Evolutionary conservation across 2,797 vertebrate species (phyloP).

Genomic region (Lophius americanus): DNA sequence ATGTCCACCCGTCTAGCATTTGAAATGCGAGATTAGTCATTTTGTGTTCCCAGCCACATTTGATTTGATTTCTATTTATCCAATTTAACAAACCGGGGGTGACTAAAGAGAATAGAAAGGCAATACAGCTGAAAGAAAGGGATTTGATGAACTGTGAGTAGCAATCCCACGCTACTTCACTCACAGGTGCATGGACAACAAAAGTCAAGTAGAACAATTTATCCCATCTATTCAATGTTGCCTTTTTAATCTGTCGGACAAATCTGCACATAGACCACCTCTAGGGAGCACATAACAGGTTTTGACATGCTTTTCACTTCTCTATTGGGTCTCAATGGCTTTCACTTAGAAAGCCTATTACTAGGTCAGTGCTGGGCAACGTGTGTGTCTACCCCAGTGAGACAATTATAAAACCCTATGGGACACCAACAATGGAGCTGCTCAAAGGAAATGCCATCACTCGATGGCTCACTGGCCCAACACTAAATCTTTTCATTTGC

Average conservation of each 20-base stretch:
- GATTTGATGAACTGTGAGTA: slow-evolving; percentile 73
- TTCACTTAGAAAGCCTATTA: slow-evolving; percentile 97
- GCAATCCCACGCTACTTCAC: slow-evolving; percentile 80
- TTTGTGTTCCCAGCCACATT: slow-evolving; percentile 49
- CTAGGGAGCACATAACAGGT: slow-evolving; percentile 89
- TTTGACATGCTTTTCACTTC: slow-evolving; percentile 94
- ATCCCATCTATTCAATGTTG: slow-evolving; percentile 85
- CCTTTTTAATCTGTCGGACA: slow-evolving; percentile 91
- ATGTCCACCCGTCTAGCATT: slow-evolving; percentile 25
- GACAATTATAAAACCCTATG: slow-evolving; percentile 77
- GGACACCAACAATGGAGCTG: slow-evolving; percentile 76
- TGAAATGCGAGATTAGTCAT: slow-evolving; percentile 21
- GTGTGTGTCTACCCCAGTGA: slow-evolving; percentile 86
- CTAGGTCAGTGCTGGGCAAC: slow-evolving; percentile 94
- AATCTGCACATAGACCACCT: slow-evolving; percentile 92
- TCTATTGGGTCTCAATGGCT: slow-evolving; percentile 89
- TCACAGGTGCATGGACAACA: slow-evolving; percentile 83
- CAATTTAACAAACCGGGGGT: slow-evolving; percentile 75
- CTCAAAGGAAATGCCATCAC: slow-evolving; percentile 76
- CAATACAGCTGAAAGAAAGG: slow-evolving; percentile 52
- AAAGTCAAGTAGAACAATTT: slow-evolving; percentile 83
- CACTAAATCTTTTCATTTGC: slow-evolving; percentile 81
- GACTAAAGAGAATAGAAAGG: slow-evolving; percentile 71
- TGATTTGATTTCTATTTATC: slow-evolving; percentile 46
- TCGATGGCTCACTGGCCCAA: slow-evolving; percentile 76